These are phyloP conservation scores for Calephelis virginiensis DNA, from an alignment of 1,140 invertebrate genomes.

Conservation along the genomic window DNA sequence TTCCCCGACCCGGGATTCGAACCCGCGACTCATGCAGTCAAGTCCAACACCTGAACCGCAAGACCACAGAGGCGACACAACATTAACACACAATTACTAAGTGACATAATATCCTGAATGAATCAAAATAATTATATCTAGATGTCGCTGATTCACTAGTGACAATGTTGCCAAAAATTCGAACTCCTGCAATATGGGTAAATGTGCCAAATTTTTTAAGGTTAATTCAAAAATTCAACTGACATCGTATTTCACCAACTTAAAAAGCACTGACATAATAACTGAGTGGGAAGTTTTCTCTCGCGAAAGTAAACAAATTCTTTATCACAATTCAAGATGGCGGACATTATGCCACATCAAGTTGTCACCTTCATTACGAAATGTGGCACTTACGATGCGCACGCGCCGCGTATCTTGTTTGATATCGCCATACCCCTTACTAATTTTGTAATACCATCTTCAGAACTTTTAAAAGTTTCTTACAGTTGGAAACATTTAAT, in stretches of 20 bases:
- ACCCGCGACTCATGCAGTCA: too few species aligned
- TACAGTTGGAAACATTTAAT: neutral
- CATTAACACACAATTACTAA: too few species aligned
- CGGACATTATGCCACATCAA: conserved; percentile 37
- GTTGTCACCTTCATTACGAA: conserved; percentile 51
- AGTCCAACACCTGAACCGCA: too few species aligned
- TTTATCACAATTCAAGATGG: conserved; percentile 22
- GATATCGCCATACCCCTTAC: conserved; percentile 24
- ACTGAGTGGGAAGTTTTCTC: conserved; percentile 25
- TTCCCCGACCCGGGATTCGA: too few species aligned
- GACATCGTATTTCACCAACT: conserved; percentile 8
- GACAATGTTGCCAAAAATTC: neutral
- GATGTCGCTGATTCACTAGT: neutral
- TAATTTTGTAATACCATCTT: conserved; percentile 17
- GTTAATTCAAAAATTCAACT: conserved; percentile 3
- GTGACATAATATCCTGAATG: too few species aligned
- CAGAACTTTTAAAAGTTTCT: conserved; percentile 7
- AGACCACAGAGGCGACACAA: too few species aligned
- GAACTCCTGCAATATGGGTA: neutral
- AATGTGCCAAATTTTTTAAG: neutral
- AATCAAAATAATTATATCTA: too few species aligned
- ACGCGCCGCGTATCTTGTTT: conserved; percentile 32
- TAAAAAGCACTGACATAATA: conserved; percentile 13
- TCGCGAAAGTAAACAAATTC: conserved; percentile 36
- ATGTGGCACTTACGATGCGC: conserved; percentile 43